Evolutionary conservation across 1,140 invertebrate genomes (phyloP).

Genomic region (Cotesia chilonis): DNA sequence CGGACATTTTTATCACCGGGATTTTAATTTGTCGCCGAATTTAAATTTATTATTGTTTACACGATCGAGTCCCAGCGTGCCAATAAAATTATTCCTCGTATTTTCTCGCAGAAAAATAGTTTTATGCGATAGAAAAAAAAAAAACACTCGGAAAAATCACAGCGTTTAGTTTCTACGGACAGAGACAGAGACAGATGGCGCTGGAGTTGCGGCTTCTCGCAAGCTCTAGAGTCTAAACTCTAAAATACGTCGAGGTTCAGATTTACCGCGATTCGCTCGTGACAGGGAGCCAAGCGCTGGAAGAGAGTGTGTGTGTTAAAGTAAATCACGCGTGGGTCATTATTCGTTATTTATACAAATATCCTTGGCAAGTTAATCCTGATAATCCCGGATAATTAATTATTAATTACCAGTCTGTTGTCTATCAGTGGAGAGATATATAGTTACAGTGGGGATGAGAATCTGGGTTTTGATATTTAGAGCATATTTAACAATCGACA

Average conservation of each 20-base stretch:
- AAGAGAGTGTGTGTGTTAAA: background rate
- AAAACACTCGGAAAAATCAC: no score
- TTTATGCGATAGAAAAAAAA: background rate
- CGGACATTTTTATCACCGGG: slow-evolving; percentile 19
- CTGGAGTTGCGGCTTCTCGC: no score
- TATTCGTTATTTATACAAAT: background rate
- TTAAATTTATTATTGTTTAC: slow-evolving; percentile 23
- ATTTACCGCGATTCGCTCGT: no score
- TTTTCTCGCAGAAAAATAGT: background rate
- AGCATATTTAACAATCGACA: no score
- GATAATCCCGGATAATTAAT: slow-evolving; percentile 7
- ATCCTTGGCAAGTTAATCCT: slow-evolving; percentile 2
- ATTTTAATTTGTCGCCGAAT: slow-evolving; percentile 10
- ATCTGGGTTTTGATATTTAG: no score
- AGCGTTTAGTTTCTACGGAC: no score
- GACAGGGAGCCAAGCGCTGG: background rate
- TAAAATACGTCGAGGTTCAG: background rate
- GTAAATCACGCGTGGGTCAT: slow-evolving; percentile 6
- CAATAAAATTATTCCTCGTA: background rate
- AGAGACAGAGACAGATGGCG: no score
- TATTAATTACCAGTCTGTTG: slow-evolving; percentile 6
- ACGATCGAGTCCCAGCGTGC: background rate
- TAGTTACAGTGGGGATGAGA: no score
- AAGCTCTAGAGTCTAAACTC: no score
- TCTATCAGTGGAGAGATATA: no score